A percentile compares a stretch with the other conserved stretches of the same genome.
Evolutionary conservation across 2,797 vertebrate genomes (phyloP).

Genomic region (Eidolon dupreanum): DNA sequence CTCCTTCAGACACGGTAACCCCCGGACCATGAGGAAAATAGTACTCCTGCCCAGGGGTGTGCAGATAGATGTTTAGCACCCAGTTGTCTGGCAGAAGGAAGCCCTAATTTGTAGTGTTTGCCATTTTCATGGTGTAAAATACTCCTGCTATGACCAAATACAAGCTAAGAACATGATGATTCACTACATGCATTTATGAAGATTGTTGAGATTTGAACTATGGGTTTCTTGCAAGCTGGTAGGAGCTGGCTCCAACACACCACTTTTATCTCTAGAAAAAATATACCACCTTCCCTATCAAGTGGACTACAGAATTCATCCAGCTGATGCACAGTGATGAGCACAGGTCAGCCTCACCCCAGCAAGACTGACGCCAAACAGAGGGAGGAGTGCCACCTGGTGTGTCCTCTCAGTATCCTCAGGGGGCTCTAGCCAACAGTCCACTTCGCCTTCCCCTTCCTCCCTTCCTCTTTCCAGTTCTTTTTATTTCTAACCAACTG

Average conservation of each 20-base stretch:
- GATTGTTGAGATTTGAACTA: neutral
- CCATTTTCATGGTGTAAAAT: constrained; percentile 12
- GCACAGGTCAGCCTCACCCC: neutral
- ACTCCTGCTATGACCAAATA: neutral
- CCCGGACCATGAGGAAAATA: neutral
- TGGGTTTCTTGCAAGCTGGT: neutral
- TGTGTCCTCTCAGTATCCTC: neutral
- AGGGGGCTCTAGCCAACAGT: neutral
- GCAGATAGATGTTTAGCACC: neutral
- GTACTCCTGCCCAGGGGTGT: too few species aligned
- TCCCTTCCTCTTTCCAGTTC: neutral
- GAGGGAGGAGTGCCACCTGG: neutral
- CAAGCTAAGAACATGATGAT: neutral
- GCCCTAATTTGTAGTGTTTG: neutral
- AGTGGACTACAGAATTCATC: neutral
- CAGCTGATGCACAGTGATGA: neutral
- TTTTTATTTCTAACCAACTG: neutral
- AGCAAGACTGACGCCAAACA: neutral
- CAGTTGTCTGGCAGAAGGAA: neutral
- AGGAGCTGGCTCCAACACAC: neutral
- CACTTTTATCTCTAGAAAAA: neutral
- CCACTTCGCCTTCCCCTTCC: neutral
- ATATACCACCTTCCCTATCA: neutral
- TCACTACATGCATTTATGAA: neutral
- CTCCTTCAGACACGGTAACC: neutral